Conservation (phyloP, 1,140 invertebrate genomes). For the Drosophila quadrilineata region DNA sequence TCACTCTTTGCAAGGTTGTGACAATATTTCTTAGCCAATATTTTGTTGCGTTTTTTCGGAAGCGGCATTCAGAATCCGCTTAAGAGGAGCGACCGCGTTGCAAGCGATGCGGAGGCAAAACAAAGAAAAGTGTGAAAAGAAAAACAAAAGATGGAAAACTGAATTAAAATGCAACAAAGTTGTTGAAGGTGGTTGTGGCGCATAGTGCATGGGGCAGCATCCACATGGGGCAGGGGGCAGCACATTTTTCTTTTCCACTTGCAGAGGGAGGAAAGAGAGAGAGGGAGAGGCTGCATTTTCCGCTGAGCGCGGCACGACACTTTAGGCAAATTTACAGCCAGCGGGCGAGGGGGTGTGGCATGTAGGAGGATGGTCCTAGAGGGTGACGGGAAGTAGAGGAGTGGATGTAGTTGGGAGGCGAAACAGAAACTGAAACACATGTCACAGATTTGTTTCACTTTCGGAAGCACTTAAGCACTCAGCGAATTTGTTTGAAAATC, state of each 20-base stretch:
- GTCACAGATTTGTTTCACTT: conserved; percentile 79
- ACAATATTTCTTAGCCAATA: conserved; percentile 58
- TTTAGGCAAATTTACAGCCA: conserved; percentile 51
- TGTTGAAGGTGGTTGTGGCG: neutral
- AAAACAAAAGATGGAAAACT: conserved; percentile 16
- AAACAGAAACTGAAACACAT: conserved; percentile 69
- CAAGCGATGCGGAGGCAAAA: conserved; percentile 44
- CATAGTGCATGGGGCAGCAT: neutral
- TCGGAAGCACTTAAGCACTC: conserved; percentile 79
- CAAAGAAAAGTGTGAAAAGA: too few species aligned
- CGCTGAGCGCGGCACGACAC: conserved; percentile 25
- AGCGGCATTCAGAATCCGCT: conserved; percentile 62
- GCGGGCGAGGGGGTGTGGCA: neutral
- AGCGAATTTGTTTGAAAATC: conserved; percentile 77
- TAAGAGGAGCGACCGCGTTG: conserved; percentile 54
- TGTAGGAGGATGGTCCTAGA: neutral
- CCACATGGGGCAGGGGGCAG: neutral
- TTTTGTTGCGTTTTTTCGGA: conserved; percentile 49
- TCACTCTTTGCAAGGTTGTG: neutral
- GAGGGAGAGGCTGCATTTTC: neutral
- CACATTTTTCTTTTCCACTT: conserved; percentile 63
- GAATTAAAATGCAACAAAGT: conserved; percentile 64
- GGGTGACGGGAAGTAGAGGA: neutral
- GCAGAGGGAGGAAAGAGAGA: neutral
- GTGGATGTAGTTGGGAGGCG: neutral